Base-by-base conservation (phyloP, 2,797 vertebrate species). In the Aphelocoma californica region DNA sequence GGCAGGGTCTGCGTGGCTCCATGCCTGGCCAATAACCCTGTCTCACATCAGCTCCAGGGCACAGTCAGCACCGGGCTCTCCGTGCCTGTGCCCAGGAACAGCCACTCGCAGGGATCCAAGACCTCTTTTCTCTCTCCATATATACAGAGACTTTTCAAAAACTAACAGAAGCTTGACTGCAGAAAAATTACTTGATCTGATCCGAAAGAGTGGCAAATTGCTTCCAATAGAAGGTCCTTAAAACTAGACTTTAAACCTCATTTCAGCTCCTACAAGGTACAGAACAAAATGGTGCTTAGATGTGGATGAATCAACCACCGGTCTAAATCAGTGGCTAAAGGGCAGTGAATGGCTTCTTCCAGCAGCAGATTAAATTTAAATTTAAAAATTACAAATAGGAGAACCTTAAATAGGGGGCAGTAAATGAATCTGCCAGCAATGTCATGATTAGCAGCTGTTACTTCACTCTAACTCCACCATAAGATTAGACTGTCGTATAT, bases 401-500 rank as follows among this genome's bases (percentile, higher is more conserved):
- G n/a, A 74, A 61, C 12, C 24, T 81, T 75, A 60, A 72, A 51
- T 75, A 62, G 3, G 8, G 36, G 31, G 20, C 50, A 93, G 23
- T 69, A 79, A 73, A 80, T 32, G 14, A 36, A 80, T 32, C 54
- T 93, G 80, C 54, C 48, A 62, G 75, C 28, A 65, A 47, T 13
- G 19, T 18, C 42, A 34, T 14, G 17, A 64, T 61, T 31, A 88
- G 50, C 60, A 82, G 62, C 32, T 28, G 18, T 42, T 56, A 69
- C 36, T 92, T 62, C 71, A 81, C 18, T 11, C 2, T 40, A 79
- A 75, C 36, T 81, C 31, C 34, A 75, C 34, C 1, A 0, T 40
- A 86, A 78, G 57, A 36, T 44, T 21, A 28, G 26, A 83, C 28
- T 70, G 72, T 48, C 0, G 0, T 5, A 62, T 2, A 69, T 2